These are phyloP conservation scores for Alfaro cultratus DNA, from an alignment of 2,797 vertebrate genomes.

Conservation along the genomic window DNA sequence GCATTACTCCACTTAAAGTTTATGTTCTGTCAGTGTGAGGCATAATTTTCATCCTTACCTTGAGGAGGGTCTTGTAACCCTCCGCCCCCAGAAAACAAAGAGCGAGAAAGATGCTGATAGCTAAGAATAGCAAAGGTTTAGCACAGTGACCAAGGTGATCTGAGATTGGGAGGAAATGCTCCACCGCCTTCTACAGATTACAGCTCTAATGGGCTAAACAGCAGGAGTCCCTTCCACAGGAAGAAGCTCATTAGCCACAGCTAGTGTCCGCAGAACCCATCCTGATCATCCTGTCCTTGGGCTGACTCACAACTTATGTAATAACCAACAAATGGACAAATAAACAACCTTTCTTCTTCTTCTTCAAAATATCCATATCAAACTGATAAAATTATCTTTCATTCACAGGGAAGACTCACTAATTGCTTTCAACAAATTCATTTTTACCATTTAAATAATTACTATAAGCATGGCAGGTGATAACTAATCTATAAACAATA, in stretches of 20 bases:
- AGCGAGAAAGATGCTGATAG: conserved; percentile 5
- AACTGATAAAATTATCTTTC: not conserved
- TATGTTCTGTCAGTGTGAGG: conserved; percentile 31
- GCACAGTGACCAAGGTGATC: conserved; percentile 64
- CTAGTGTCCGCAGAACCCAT: conserved; percentile 40
- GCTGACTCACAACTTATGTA: conserved; percentile 43
- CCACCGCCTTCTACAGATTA: conserved; percentile 64
- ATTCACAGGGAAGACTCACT: not conserved
- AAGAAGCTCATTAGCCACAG: conserved; percentile 69
- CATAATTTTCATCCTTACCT: conserved; percentile 51
- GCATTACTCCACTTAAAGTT: conserved; percentile 32
- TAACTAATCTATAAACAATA: not conserved
- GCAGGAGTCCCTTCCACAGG: conserved; percentile 67
- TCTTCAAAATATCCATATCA: not conserved
- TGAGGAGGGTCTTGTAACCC: conserved; percentile 27
- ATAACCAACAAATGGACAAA: conserved; percentile 28
- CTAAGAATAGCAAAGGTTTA: conserved; percentile 66
- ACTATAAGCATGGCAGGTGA: not conserved
- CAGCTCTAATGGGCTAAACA: conserved; percentile 71
- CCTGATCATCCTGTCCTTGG: conserved; percentile 48
- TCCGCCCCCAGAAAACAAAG: not conserved
- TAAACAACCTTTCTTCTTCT: conserved; percentile 20
- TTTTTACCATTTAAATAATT: not conserved
- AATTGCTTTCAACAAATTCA: not conserved
- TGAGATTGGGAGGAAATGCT: conserved; percentile 41